Base-by-base conservation (phyloP, 1,140 invertebrate genomes). In the Scaptomyza graminum region DNA sequence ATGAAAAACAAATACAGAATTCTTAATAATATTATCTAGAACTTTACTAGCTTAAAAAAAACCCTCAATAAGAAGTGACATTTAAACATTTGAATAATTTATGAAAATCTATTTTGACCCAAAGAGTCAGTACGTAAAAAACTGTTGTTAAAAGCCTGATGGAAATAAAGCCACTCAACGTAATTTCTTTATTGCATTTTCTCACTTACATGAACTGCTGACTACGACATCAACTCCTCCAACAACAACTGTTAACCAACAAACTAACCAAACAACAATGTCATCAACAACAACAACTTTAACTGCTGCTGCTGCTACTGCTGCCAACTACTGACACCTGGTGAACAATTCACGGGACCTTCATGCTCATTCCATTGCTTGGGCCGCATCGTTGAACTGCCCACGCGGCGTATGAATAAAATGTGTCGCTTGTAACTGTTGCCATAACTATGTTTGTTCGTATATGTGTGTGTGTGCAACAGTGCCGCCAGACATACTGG, bases 401-500 rank as follows among this genome's bases (percentile, higher is more conserved):
- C 68, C 73, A 84, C 79, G 6, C 62, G 76, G 72, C 79, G 84
- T 77, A 89, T 83, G 79, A 89, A 84, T 84, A 89, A 88, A 78
- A 81, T 73, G 73, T 70, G 73, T 70, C 64, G 65, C 85, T 43
- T 64, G 63, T 54, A 74, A 73, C 73, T 83, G 69, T 67, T 62
- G 60, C 55, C 56, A 63, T 68, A 63, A 76, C 76, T 64, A 47
- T 68, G 71, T 39, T 25, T 52, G 39, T 41, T 9, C 43, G 7
- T 31, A 13, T 18, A 9, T 43, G 37, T 39, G 11, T 54, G 52
- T 47, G 47, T 44, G 50, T 50, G 37, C 56, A 25, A 43, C 93
- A 97, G 97, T 98, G 59, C 96, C 97, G 11, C 97, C 97, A 13
- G 95, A 97, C 92, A 97, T 96, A 76, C 92, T 97, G 84, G 96